Evolutionary conservation across 2,888 invertebrate genomes (phyloP), one percentile per base, ranked within the genome.

Genomic region (Drosophila aldrichi): DNA sequence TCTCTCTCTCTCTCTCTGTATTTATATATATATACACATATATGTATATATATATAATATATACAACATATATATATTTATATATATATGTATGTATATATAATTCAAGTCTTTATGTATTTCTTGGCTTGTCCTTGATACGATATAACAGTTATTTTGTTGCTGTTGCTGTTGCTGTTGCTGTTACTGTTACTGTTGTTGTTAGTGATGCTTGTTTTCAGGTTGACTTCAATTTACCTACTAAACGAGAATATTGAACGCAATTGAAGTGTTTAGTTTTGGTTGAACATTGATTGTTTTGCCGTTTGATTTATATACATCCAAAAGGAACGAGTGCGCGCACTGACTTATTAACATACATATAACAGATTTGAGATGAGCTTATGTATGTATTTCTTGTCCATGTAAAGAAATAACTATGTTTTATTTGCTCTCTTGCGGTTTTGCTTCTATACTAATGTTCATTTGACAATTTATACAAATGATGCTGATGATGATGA

Each of bases 71-170:
- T 32, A 22, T 22, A 22, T 51, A 20, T 51, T 20, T 12, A 1
- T 49, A 3, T 22, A 14, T 48, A 7, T 51, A 12, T 48, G 46
- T 43, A 43, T 46, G 22, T 44, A 5, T 43, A 22, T 22, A 9
- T 16, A 29, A 29, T 25, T 25, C 22, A 16, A n/a, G 46, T 48
- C 9, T 44, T 7, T 46, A 18, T 44, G 51, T 57, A 25, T 25
- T 54, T 25, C 54, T 54, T 59, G 46, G 55, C 48, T 40, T 75
- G 79, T 76, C 79, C 74, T 79, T 79, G 79, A 25, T 70, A 32
- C 20, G 16, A 22, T 34, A 32, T 22, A 38, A 20, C 44, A 43
- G 56, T 40, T 54, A 51, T 58, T 49, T 56, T 65, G 20, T 20
- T 57, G 32, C 32, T 25, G 32, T 10, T 10, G 25, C 22, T 67